Base-by-base conservation (phyloP, 2,888 invertebrate genomes). In the Heteromyza rotundicornis region DNA sequence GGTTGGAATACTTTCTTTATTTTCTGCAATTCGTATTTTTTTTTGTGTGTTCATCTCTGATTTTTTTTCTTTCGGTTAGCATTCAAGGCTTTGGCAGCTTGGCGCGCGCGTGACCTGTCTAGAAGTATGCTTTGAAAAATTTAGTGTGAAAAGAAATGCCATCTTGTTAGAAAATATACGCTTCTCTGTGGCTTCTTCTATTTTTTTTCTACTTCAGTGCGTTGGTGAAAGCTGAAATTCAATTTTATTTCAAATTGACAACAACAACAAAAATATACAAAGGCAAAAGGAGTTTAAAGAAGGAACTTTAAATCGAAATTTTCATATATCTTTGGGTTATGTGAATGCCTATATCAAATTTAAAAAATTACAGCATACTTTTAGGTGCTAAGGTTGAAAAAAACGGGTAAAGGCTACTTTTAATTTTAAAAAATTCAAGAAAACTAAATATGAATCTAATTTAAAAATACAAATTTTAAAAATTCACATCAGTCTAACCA, bases 21-120 rank as follows among this genome's bases (percentile, higher is more conserved):
- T 47, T 47, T 47, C 3, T 47, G 47, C 47, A 3, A n/a, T 8
- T 40, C 40, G 8, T 40, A 2, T 40, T 8, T 40, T 8, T 40
- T 8, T 40, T 8, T 40, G 8, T 40, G n/a, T 40, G 40, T 40
- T 8, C n/a, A 3, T 40, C 3, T 40, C 10, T n/a, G 5, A 20
- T 20, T 54, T 22, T 12, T 54, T 35, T 17, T 53, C 19, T 20
- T 20, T 40, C 14, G 36, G 55, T 55, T 55, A 40, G 55, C 55
- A 55, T 40, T 36, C 55, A 55, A 55, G 55, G 55, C 32, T 57
- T 56, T 47, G 20, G 49, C 49, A n/a, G n/a, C n/a, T n/a, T 12
- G 53, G 27, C 14, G 23, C 16, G 47, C 44, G 56, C 47, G 56
- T 56, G 56, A 56, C 56, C 56, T 56, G 56, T 56, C 56, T 56